Percentiles rank a stretch among this genome's conserved stretches.
Conservation (phyloP, 2,888 invertebrate genomes). For the Auanema freiburgensis region DNA sequence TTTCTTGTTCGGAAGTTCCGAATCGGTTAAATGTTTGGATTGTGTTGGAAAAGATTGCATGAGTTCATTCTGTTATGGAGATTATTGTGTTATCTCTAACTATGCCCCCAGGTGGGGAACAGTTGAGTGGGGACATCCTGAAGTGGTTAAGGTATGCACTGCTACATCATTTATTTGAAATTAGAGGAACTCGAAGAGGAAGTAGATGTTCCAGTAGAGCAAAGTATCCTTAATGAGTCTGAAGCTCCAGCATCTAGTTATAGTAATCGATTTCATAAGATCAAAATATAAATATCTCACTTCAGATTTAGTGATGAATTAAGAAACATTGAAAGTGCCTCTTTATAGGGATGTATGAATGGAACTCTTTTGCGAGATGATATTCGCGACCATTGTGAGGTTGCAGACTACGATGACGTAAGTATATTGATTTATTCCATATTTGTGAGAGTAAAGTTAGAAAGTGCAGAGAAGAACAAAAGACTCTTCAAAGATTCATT, state of each 20-base stretch:
- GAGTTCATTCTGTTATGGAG: constrained; percentile 48
- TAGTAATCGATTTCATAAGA: too few species aligned
- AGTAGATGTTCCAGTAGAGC: too few species aligned
- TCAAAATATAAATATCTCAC: too few species aligned
- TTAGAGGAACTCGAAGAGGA: too few species aligned
- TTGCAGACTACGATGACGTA: constrained; percentile 31
- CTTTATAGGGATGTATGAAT: constrained; percentile 53
- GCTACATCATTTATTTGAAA: too few species aligned
- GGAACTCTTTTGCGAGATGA: constrained; percentile 53
- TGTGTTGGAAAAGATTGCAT: constrained; percentile 37
- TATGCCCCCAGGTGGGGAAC: constrained; percentile 61
- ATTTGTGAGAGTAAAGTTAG: too few species aligned
- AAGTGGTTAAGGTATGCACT: constrained; percentile 46
- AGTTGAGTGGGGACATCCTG: constrained; percentile 47
- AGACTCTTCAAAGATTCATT: too few species aligned
- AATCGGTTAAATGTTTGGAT: constrained; percentile 50
- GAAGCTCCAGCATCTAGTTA: too few species aligned
- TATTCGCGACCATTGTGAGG: constrained; percentile 56
- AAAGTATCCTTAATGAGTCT: too few species aligned
- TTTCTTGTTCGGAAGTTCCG: constrained; percentile 27
- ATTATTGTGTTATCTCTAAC: constrained; percentile 39
- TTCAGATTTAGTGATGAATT: too few species aligned
- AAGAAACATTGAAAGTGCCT: too few species aligned
- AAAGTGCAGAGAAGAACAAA: too few species aligned
- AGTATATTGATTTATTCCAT: constrained; percentile 4